Percentiles rank a stretch among this genome's conserved stretches.
These are phyloP conservation scores for Jaculus jaculus DNA, from an alignment of 2,113 vertebrate species.

Conservation along the genomic window DNA sequence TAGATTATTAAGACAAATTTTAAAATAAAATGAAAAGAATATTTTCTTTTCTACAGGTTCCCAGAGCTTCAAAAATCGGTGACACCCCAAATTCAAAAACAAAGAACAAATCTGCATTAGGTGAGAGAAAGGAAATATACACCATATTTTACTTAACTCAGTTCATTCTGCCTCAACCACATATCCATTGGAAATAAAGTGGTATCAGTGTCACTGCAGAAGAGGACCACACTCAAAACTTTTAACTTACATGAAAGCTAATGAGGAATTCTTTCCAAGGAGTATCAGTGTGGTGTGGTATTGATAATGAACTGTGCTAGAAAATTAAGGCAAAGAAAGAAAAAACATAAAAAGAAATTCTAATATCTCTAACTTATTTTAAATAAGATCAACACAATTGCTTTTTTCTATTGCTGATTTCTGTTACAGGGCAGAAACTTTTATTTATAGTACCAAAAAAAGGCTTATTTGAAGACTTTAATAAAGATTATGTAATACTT, in stretches of 20 bases:
- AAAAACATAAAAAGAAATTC: background rate
- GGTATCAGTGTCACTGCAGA: background rate
- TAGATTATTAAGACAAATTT: background rate
- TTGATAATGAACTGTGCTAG: background rate
- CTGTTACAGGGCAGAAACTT: background rate
- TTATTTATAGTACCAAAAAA: background rate
- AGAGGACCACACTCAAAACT: background rate
- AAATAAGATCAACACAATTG: background rate
- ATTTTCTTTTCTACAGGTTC: background rate
- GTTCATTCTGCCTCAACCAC: background rate
- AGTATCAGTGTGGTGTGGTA: background rate
- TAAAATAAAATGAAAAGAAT: background rate
- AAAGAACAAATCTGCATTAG: background rate
- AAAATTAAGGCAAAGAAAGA: background rate
- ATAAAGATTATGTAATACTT: background rate
- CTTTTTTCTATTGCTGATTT: background rate
- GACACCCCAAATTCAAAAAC: constrained; percentile 43
- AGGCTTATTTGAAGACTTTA: background rate
- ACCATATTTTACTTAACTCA: background rate
- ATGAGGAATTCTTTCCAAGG: background rate
- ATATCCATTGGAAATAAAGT: background rate
- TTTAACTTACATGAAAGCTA: background rate
- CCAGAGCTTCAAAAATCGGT: background rate
- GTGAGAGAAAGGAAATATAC: background rate
- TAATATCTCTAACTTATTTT: background rate